Evolutionary conservation across 1,140 invertebrate species (phyloP).

Genomic region (Drosophila melanogaster): DNA sequence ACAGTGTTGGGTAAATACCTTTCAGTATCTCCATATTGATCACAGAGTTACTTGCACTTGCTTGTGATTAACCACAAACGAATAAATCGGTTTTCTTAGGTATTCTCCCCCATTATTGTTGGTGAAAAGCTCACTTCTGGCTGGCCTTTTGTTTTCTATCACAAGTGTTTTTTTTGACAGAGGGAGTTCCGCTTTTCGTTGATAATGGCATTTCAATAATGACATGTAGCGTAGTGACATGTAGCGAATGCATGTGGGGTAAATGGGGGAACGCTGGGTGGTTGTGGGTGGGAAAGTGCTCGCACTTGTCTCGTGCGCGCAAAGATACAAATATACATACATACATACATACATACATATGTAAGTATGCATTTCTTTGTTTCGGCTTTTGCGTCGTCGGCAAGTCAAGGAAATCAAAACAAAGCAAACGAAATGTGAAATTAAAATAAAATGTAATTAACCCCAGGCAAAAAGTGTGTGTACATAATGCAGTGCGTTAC

Average conservation of each 20-base stretch:
- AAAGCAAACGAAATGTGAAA: slow-evolving; percentile 36
- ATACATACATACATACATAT: too few species aligned
- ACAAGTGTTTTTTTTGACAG: background rate
- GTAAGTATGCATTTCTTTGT: slow-evolving; percentile 39
- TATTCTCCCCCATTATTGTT: background rate
- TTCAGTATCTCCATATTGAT: too few species aligned
- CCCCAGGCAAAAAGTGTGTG: slow-evolving; percentile 1
- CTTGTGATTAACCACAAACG: too few species aligned
- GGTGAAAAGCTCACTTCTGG: background rate
- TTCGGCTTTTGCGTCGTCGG: slow-evolving; percentile 15
- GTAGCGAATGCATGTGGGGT: background rate
- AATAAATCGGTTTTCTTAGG: background rate
- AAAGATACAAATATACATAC: slow-evolving; percentile 10
- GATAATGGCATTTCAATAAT: slow-evolving; percentile 36
- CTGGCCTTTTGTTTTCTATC: slow-evolving; percentile 7
- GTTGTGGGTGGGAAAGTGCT: background rate
- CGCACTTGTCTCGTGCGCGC: slow-evolving; percentile 16
- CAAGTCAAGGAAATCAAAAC: slow-evolving; percentile 34
- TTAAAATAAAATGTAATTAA: slow-evolving; percentile 38
- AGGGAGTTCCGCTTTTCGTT: slow-evolving; percentile 12
- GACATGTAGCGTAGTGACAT: slow-evolving; percentile 11
- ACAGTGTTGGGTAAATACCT: background rate
- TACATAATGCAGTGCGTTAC: slow-evolving; percentile 10
- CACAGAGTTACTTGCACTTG: too few species aligned
- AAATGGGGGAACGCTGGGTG: background rate